These are phyloP conservation scores for Ictidomys tridecemlineatus DNA, from an alignment of 2,113 vertebrate genomes.

Conservation along the genomic window DNA sequence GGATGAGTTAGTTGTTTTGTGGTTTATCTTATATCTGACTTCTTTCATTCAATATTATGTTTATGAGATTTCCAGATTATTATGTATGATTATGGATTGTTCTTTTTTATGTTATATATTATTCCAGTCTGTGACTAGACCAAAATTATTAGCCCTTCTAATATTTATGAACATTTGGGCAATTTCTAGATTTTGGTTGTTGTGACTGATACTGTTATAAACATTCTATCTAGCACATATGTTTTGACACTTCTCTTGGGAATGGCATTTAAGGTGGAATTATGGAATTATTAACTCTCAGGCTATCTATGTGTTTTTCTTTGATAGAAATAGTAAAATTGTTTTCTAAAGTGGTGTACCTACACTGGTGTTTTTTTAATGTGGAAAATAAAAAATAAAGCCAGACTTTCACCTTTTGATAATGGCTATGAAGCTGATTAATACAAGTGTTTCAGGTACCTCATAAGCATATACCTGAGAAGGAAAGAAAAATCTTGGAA, in stretches of 20 bases:
- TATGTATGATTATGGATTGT: neutral
- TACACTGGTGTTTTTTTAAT: neutral
- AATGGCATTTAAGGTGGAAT: neutral
- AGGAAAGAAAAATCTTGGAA: neutral
- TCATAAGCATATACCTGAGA: neutral
- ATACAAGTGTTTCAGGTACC: neutral
- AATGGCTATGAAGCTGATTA: neutral
- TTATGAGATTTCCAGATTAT: neutral
- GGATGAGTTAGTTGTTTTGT: neutral
- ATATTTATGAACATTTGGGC: neutral
- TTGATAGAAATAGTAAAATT: neutral
- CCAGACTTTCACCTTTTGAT: neutral
- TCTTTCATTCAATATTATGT: neutral
- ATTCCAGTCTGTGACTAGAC: neutral
- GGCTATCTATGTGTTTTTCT: neutral
- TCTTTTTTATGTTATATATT: neutral
- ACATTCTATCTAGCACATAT: neutral
- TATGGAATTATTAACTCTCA: neutral
- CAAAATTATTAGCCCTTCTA: neutral
- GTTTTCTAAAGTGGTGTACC: neutral
- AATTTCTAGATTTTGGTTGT: constrained; percentile 18
- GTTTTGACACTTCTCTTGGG: neutral
- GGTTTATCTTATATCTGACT: neutral
- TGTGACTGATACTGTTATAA: neutral
- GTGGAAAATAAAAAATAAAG: constrained; percentile 20